Evolutionary conservation across 2,113 vertebrate species (phyloP), one percentile per base, ranked within the genome.

Genomic region (Alces alces): DNA sequence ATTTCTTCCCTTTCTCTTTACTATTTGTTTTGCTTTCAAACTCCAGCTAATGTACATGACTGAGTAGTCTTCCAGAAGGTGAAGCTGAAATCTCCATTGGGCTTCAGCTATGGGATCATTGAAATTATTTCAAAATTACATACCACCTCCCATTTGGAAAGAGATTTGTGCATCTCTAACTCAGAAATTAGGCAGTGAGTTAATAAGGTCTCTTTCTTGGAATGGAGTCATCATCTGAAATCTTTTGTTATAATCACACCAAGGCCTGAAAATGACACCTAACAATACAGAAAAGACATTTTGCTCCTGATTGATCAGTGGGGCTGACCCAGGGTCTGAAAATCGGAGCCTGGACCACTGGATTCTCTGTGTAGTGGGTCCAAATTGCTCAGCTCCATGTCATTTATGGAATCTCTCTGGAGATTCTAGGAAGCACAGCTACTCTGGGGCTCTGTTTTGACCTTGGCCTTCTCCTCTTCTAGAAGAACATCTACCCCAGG

Each of bases 1-100:
- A 98, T 97, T 98, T 98, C 97, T 98, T 97, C 92, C 43, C 92
- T 95, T 78, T 96, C 98, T 97, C 93, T 97, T 97, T 91, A 95
- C 54, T 96, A 70, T 97, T 96, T 97, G 91, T 94, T 97, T 96
- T 58, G 64, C 91, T 97, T 98, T 86, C 86, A 79, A 84, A 97
- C 57, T 85, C 78, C 57, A 94, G 83, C 73, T 86, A 89, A 89
- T 86, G 82, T 70, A 79, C 79, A 82, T 36, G 45, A 91, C 78
- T 36, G 33, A 96, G 94, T 57, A 52, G 16, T 87, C 97, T 97
- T 97, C 64, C 78, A 52, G 89, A 57, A 93, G 73, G 91, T 14
- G 54, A 50, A 66, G 39, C 50, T 93, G 36, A 85, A 85, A 88
- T 58, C 30, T 94, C 91, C 47, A 21, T 19, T 87, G 28, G 76